Conservation (phyloP, 2,797 vertebrate species). For the Tragopan temminckii region DNA sequence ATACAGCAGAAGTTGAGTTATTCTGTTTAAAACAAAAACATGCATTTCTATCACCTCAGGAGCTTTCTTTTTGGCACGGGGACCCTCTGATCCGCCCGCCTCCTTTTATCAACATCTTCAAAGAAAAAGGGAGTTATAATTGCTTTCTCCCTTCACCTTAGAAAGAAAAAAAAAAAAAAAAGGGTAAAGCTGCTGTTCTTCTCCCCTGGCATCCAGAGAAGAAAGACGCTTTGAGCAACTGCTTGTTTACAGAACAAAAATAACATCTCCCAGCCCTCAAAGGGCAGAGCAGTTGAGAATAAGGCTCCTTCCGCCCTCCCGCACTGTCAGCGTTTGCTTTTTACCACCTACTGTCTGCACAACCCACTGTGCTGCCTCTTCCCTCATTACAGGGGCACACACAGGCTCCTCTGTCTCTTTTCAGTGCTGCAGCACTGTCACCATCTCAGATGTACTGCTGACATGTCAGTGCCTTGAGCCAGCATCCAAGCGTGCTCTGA, state of each 20-base stretch:
- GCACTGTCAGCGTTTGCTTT: not conserved
- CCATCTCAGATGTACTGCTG: not conserved
- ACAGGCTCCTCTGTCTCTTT: not conserved
- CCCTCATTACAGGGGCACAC: not conserved
- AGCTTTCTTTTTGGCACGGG: conserved; percentile 26
- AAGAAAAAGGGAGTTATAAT: conserved; percentile 57
- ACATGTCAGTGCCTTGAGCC: fast-evolving
- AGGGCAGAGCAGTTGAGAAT: not conserved
- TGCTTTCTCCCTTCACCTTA: conserved; percentile 25
- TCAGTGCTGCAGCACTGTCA: fast-evolving
- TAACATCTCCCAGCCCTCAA: conserved; percentile 16
- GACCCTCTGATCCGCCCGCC: conserved; percentile 62
- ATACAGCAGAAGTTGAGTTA: not conserved
- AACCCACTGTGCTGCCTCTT: not conserved
- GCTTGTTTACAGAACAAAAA: conserved; percentile 45
- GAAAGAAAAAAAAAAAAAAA: not conserved
- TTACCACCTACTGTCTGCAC: not conserved
- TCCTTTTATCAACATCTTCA: conserved; percentile 73
- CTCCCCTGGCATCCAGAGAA: not conserved
- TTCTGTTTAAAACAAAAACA: conserved; percentile 47
- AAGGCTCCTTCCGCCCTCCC: not conserved
- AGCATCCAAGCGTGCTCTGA: not conserved
- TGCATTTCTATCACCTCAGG: conserved; percentile 48
- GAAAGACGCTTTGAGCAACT: not conserved
- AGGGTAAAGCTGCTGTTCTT: not conserved